Conservation (phyloP, 2,888 invertebrate species). For the Lithophane leautieri region DNA sequence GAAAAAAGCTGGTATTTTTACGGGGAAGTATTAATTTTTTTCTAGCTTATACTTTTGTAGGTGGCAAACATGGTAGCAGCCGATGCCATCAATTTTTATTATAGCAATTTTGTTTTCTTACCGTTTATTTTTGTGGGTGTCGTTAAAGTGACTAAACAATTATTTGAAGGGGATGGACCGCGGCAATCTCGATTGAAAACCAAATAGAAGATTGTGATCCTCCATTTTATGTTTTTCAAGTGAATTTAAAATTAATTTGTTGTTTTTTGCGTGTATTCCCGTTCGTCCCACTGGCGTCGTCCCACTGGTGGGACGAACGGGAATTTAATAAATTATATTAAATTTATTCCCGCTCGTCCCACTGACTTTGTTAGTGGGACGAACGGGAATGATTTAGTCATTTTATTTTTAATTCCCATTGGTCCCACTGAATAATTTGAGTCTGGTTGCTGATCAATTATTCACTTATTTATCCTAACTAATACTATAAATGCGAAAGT, state of each 20-base stretch:
- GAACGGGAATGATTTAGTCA: too few relatives aligned
- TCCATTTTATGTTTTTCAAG: neutral
- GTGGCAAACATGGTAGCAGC: slow-evolving; percentile 20
- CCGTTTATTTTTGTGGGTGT: neutral
- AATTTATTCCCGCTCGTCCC: too few relatives aligned
- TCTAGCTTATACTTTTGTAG: slow-evolving; percentile 1
- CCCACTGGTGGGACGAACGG: too few relatives aligned
- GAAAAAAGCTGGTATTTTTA: slow-evolving; percentile 2
- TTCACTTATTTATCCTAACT: too few relatives aligned
- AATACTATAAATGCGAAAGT: too few relatives aligned
- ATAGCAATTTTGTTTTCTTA: slow-evolving; percentile 17
- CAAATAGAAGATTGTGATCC: neutral
- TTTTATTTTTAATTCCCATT: too few relatives aligned
- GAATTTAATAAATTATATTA: too few relatives aligned
- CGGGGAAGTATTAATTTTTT: neutral
- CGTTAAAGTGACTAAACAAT: slow-evolving; percentile 12
- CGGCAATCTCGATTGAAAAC: slow-evolving; percentile 1
- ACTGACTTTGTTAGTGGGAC: too few relatives aligned
- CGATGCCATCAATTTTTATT: slow-evolving; percentile 23
- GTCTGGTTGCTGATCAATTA: too few relatives aligned
- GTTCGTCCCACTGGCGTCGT: too few relatives aligned
- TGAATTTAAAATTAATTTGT: neutral
- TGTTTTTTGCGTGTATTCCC: neutral
- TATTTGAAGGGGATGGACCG: slow-evolving; percentile 12
- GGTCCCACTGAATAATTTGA: too few relatives aligned